Evolutionary conservation across 2,113 vertebrate species (phyloP).

Genomic region (Perca flavescens): DNA sequence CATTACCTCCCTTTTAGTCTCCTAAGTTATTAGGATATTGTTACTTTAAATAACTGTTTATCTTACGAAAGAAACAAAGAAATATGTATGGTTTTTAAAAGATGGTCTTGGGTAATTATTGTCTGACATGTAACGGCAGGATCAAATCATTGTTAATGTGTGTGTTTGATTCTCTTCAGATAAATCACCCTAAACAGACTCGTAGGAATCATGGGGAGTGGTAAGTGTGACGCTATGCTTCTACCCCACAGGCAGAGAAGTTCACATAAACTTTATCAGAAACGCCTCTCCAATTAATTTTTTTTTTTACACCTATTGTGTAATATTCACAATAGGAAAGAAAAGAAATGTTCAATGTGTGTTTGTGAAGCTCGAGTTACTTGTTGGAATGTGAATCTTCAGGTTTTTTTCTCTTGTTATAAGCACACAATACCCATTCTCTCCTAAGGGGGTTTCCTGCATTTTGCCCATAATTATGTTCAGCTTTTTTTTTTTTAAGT

Average conservation of each 20-base stretch:
- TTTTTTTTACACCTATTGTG: neutral
- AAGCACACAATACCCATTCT: slow-evolving; percentile 13
- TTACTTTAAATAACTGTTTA: neutral
- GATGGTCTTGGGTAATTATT: neutral
- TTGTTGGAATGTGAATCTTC: slow-evolving; percentile 1
- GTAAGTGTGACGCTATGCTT: slow-evolving; percentile 64
- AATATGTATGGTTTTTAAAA: neutral
- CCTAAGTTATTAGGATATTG: neutral
- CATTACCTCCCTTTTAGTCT: neutral
- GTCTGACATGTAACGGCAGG: neutral
- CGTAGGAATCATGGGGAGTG: slow-evolving; percentile 82
- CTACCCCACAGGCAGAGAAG: neutral
- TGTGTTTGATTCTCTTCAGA: slow-evolving; percentile 62
- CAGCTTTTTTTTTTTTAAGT: neutral
- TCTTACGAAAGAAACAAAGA: neutral
- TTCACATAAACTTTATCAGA: neutral
- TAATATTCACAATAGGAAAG: neutral
- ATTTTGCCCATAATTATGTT: neutral
- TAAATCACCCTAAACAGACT: slow-evolving; percentile 48
- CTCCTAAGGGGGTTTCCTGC: neutral
- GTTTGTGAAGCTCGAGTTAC: slow-evolving; percentile 2
- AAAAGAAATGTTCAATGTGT: neutral
- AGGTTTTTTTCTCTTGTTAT: slow-evolving; percentile 7
- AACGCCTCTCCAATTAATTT: neutral
- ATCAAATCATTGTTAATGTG: neutral